Evolutionary conservation across 2,888 invertebrate species (phyloP), one percentile per base, ranked within the genome.

Genomic region (Rhingia campestris): DNA sequence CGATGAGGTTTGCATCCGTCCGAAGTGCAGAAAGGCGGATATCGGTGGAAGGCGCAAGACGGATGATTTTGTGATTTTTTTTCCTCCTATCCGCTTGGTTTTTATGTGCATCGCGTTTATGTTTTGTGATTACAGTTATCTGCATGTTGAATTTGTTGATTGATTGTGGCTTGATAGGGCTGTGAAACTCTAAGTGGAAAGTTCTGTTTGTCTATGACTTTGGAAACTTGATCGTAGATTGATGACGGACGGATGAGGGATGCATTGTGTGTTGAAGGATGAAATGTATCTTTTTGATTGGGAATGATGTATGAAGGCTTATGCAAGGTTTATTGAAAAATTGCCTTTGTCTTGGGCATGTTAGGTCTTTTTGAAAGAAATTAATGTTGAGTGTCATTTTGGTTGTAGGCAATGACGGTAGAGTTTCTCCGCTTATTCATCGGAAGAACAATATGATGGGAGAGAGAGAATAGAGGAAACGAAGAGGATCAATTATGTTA

Each of bases 101-200:
- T 39, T 63, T 22, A 30, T 12, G 12, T 53, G 61, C 45, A n/a
- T 39, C 14, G 76, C 58, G 32, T 72, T 72, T 72, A 72, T 76
- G 81, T 77, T 77, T 14, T 45, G 9, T 77, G 81, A 82, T 82
- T 82, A 82, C 81, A 82, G 77, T 72, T 77, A 82, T 82, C 81
- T 12, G 41, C 39, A 58, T 73, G 75, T 59, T 66, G 70, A 70
- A 75, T 81, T 82, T 51, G 72, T 73, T 82, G 81, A 82, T 82
- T 72, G 77, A 82, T 82, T 82, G 49, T 37, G 43, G 54, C 51
- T 51, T 45, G 77, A 77, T 77, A 72, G 61, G 66, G 22, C 30
- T 43, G 61, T 45, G 77, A 77, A 49, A 72, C 64, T 77, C 73
- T 82, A 82, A 82, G 81, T 76, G 72, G 81, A 77, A 82, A 82